These are phyloP conservation scores for Sebastes fasciatus DNA, from an alignment of 2,113 vertebrate species.

Conservation along the genomic window DNA sequence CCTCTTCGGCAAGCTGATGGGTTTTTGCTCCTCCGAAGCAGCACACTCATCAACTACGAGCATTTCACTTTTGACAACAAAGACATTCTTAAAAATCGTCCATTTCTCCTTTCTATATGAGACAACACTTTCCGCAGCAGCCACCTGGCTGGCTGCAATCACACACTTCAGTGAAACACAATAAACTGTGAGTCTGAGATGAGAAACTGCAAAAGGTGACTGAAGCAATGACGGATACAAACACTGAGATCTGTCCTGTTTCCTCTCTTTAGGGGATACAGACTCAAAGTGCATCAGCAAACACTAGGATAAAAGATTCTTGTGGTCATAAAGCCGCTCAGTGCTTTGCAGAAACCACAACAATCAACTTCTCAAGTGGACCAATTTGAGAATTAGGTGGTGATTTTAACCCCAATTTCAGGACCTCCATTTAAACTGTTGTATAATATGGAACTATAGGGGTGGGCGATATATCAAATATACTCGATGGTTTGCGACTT, in stretches of 20 bases:
- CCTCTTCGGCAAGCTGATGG: slow-evolving; percentile 24
- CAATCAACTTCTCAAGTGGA: neutral
- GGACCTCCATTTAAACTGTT: neutral
- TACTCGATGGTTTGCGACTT: too few relatives aligned
- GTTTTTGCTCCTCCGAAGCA: slow-evolving; percentile 30
- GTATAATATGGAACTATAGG: neutral
- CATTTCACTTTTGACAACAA: slow-evolving; percentile 56
- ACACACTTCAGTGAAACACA: slow-evolving; percentile 60
- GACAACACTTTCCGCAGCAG: slow-evolving; percentile 40
- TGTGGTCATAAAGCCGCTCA: neutral
- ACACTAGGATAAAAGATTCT: neutral
- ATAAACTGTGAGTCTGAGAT: slow-evolving; percentile 49
- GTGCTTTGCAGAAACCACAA: neutral
- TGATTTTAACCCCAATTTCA: neutral
- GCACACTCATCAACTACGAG: slow-evolving; percentile 37
- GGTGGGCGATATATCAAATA: too few relatives aligned
- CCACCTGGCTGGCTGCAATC: slow-evolving; percentile 45
- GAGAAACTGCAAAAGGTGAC: slow-evolving; percentile 66
- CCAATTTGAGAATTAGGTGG: neutral
- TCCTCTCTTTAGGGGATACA: neutral
- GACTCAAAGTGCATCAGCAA: neutral
- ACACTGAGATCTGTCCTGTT: slow-evolving; percentile 24
- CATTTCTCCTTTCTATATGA: slow-evolving; percentile 37
- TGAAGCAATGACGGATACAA: slow-evolving; percentile 45
- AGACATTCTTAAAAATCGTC: slow-evolving; percentile 46